Evolutionary conservation across 2,888 invertebrate genomes (phyloP).

Genomic region (Clitarchus hookeri): DNA sequence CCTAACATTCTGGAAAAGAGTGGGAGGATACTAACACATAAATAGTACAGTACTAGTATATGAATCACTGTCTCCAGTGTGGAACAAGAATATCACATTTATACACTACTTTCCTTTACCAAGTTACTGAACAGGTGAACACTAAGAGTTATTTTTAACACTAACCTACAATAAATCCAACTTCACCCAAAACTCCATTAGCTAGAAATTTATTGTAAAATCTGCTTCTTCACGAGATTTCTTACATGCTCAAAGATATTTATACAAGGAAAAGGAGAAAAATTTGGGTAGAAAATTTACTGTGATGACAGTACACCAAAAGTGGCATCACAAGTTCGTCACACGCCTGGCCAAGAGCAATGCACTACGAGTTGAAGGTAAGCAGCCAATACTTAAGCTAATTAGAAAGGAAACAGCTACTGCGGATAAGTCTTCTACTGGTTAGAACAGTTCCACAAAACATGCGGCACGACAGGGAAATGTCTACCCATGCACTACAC

Average conservation of each 20-base stretch:
- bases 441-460: background rate
- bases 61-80: too few species aligned
- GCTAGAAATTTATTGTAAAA: background rate
- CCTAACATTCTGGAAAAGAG: too few species aligned
- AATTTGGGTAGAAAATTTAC: background rate
- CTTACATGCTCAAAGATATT: background rate
- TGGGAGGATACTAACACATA: too few species aligned
- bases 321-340: background rate
- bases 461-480: background rate
- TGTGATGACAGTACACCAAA: background rate
- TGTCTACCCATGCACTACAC: slow-evolving; percentile 22
- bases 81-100: background rate
- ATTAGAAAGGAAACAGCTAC: background rate
- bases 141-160: background rate
- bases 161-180: background rate
- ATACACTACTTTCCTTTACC: background rate
- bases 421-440: background rate
- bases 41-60: too few species aligned
- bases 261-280: background rate
- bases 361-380: background rate
- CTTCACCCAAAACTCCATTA: background rate
- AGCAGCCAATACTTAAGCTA: background rate
- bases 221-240: background rate
- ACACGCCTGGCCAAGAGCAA: background rate
- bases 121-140: background rate